A percentile compares a stretch with the other conserved stretches of the same genome.
These are phyloP conservation scores for Megaceryle torquata DNA, from an alignment of 2,113 vertebrate species.

Conservation along the genomic window DNA sequence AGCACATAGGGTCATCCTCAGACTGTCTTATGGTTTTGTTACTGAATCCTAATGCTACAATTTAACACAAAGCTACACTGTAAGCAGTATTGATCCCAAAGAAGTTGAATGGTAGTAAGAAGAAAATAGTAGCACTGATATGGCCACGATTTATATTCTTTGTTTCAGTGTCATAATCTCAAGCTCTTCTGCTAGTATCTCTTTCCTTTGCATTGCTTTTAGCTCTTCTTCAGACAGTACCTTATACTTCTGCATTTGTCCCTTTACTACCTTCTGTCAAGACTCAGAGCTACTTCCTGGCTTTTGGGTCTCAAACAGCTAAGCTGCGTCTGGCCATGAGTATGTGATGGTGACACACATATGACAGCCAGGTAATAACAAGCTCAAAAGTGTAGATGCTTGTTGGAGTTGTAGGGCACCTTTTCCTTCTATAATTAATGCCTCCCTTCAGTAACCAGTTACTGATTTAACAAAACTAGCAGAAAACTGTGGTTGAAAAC, in stretches of 20 bases:
- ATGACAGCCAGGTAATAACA: not conserved
- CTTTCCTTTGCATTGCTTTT: not conserved
- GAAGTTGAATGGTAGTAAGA: not conserved
- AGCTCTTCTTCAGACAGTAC: not conserved
- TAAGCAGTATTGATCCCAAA: not conserved
- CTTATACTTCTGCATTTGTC: not conserved
- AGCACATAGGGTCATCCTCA: not conserved
- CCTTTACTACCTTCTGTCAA: not conserved
- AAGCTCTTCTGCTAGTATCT: not conserved
- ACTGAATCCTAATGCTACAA: not conserved
- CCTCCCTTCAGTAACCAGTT: not conserved
- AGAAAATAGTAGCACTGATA: not conserved
- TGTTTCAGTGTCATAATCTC: not conserved
- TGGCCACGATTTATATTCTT: not conserved
- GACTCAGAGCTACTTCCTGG: not conserved
- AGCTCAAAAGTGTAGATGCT: not conserved
- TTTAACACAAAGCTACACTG: not conserved
- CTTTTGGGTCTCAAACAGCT: not conserved
- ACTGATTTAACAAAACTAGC: not conserved
- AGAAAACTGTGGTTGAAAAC: not conserved
- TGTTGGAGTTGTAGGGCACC: not conserved
- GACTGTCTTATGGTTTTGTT: not conserved
- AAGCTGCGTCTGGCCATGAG: not conserved
- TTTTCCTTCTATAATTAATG: not conserved
- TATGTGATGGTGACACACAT: not conserved